Percentiles rank a stretch among this genome's conserved stretches.
These are phyloP conservation scores for Potamilus streckersoni DNA, from an alignment of 1,140 invertebrate genomes.

Conservation along the genomic window DNA sequence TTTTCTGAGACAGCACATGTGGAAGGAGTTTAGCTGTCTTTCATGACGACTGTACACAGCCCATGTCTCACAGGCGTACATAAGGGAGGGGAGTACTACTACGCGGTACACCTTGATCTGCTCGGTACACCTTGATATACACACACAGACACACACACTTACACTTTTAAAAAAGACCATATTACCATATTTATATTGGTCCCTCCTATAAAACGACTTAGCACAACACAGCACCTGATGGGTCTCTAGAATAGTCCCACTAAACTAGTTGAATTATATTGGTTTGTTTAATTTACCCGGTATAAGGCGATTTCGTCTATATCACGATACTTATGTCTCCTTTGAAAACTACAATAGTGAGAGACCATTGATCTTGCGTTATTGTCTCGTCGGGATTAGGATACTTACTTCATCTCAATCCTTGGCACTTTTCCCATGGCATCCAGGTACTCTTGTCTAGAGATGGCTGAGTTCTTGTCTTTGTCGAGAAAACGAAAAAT, in stretches of 20 bases:
- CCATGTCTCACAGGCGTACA: too few species aligned
- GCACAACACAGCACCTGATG: not conserved
- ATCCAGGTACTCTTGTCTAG: constrained; percentile 40
- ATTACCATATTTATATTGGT: too few species aligned
- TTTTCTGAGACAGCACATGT: too few species aligned
- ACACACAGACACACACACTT: not conserved
- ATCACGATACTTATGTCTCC: not conserved
- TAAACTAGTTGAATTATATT: not conserved
- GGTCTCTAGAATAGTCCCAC: not conserved
- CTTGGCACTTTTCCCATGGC: constrained; percentile 45
- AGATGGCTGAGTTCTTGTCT: constrained; percentile 45
- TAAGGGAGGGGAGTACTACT: too few species aligned
- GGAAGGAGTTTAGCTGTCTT: too few species aligned
- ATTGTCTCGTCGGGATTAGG: not conserved
- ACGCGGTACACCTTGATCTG: too few species aligned
- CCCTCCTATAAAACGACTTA: too few species aligned
- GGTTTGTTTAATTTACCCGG: not conserved
- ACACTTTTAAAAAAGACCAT: not conserved
- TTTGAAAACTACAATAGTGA: not conserved
- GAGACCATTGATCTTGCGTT: not conserved
- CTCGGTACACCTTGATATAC: too few species aligned
- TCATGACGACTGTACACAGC: too few species aligned
- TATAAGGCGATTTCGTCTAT: not conserved
- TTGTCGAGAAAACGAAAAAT: constrained; percentile 45
- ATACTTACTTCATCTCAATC: constrained; percentile 48